Conservation (phyloP, 2,797 vertebrate species). For the Sus cebifrons region DNA sequence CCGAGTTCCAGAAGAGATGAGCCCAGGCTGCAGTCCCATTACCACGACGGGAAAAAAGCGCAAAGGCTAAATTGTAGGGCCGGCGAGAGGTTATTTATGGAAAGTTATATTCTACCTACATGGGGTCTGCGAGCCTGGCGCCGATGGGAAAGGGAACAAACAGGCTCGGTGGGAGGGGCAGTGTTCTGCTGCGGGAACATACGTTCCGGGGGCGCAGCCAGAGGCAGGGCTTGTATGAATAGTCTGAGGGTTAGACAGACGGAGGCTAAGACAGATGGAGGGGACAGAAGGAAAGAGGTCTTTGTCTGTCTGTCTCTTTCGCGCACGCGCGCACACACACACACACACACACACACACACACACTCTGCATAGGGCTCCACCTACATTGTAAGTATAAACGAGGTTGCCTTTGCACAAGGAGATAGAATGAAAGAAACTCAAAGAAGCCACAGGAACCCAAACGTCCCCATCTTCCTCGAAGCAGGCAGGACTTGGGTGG, state of each 20-base stretch:
- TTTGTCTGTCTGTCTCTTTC: background rate
- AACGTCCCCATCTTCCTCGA: background rate
- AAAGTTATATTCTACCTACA: slow-evolving; percentile 81
- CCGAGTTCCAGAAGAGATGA: background rate
- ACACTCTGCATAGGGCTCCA: no score
- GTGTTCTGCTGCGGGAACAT: background rate
- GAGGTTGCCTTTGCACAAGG: background rate
- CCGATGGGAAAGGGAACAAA: slow-evolving; percentile 63
- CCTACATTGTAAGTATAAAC: background rate
- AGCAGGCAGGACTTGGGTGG: background rate
- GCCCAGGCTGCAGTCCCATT: slow-evolving; percentile 47
- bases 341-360: background rate
- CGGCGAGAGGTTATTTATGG: slow-evolving; percentile 76
- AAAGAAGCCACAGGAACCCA: background rate
- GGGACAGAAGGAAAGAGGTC: background rate
- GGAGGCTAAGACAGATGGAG: slow-evolving; percentile 27
- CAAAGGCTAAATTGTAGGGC: slow-evolving; percentile 76
- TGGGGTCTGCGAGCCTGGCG: slow-evolving; percentile 70
- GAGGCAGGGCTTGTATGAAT: slow-evolving; percentile 36
- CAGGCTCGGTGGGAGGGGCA: background rate
- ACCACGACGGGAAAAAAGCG: slow-evolving; percentile 11
- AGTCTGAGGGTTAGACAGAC: slow-evolving; percentile 57
- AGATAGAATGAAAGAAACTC: background rate
- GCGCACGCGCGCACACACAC: background rate
- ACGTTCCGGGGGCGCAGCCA: slow-evolving; percentile 22